Evolutionary conservation across 2,888 invertebrate genomes (phyloP), one percentile per base, ranked within the genome.

Genomic region (Apoda limacodes): DNA sequence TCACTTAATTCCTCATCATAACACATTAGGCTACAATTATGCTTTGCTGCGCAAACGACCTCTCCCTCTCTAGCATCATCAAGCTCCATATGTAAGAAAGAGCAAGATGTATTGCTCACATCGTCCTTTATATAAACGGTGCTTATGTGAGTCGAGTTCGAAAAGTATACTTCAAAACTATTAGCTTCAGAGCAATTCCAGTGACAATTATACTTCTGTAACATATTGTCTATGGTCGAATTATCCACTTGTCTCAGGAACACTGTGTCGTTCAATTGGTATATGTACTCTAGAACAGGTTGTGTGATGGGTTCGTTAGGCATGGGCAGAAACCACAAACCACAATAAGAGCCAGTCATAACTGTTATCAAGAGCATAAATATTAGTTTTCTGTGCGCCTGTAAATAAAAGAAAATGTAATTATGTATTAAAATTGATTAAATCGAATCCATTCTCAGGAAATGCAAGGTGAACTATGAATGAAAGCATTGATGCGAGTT

Each of bases 301-400:
- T 50, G 42, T n/a, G 38, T 43, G 10, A 45, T 34, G 13, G 43
- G 34, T n/a, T 40, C 41, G 4, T 48, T 50, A 0, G 48, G 46
- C 39, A 43, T 40, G 5, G 46, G 50, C 0, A 92, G 66, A 46
- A 91, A 88, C 63, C 88, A 87, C 37, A 92, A 83, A 10, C 85
- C 70, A n/a, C 86, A 83, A 52, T 85, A 92, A 1, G 87, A 86
- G 0, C 85, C 51, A 1, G 87, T 85, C 83, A 90, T 90, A 1
- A 80, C 41, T 1, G 81, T 42, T 25, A 92, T 85, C 1, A 92
- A 63, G 0, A 76, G 44, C 60, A 91, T 83, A 52, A 92, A 92
- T 29, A 92, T 87, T 1, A 83, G 50, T 60, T 92, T 92, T 41
- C 92, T 83, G 48, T 82, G 82, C 4, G 67, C 60, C 76, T 82